phyloP scores from a whole-genome alignment of 1,140 invertebrate genomes.

The Drosophila malerkotliana region DNA sequence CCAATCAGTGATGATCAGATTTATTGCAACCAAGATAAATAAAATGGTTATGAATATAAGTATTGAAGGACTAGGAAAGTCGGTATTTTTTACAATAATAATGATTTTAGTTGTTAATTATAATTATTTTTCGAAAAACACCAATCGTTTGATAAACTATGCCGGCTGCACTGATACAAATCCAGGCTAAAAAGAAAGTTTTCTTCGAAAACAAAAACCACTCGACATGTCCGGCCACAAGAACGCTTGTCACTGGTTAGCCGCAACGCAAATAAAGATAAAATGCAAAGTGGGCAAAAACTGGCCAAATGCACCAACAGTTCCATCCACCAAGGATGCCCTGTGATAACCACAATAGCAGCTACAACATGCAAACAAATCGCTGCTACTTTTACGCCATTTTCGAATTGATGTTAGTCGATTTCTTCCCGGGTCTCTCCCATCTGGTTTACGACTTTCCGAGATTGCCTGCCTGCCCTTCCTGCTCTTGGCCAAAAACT shows the following conservation, averaged over 20 bases:
- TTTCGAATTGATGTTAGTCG: constrained; percentile 60
- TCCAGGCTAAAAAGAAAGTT: constrained; percentile 36
- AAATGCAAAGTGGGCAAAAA: constrained; percentile 52
- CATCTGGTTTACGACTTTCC: constrained; percentile 44
- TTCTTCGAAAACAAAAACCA: constrained; percentile 48
- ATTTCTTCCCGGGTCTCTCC: constrained; percentile 30
- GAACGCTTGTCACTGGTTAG: constrained; percentile 49
- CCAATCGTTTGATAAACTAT: background rate
- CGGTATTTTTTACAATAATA: no score
- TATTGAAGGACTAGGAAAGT: no score
- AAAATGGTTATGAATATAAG: background rate
- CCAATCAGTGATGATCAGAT: background rate
- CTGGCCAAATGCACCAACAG: constrained; percentile 35
- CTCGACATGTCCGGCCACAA: constrained; percentile 50
- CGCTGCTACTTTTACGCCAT: constrained; percentile 52
- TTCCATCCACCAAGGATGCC: constrained; percentile 17
- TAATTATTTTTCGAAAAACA: background rate
- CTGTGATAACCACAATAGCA: constrained; percentile 30
- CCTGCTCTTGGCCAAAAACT: constrained; percentile 42
- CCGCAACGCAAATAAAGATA: constrained; percentile 53
- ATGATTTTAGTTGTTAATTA: background rate
- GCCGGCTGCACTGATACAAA: background rate
- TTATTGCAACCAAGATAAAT: background rate
- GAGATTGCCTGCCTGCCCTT: constrained; percentile 14
- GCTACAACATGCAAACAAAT: constrained; percentile 46